Evolutionary conservation across 2,888 invertebrate species (phyloP).

Genomic region (Sinopyrophorus schimmeli): DNA sequence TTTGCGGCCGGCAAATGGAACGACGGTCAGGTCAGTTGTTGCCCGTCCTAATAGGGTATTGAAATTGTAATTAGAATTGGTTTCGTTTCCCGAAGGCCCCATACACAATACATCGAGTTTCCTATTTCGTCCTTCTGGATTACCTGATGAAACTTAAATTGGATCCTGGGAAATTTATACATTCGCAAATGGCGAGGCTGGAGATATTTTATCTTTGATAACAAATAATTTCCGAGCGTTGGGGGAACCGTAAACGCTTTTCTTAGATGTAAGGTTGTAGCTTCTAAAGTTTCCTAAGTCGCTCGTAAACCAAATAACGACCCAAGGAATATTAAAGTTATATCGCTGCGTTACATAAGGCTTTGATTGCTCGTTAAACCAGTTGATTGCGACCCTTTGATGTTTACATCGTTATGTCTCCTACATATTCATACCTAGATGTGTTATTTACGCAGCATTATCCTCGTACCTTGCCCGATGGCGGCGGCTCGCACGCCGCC

Average conservation of each 20-base stretch:
- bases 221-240: too few species aligned
- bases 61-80: constrained; percentile 20
- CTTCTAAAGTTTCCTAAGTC: too few species aligned
- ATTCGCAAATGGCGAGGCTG: too few species aligned
- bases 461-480: constrained; percentile 31
- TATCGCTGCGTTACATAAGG: constrained; percentile 13
- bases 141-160: constrained; percentile 9
- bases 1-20: constrained; percentile 12
- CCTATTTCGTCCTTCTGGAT: constrained; percentile 10
- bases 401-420: constrained; percentile 23
- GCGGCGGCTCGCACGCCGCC: too few species aligned
- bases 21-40: constrained; percentile 16
- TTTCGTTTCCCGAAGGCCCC: constrained; percentile 11
- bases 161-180: too few species aligned
- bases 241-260: too few species aligned
- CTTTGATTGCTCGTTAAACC: constrained; percentile 27
- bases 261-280: too few species aligned
- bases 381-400: constrained; percentile 30
- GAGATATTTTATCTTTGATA: too few species aligned
- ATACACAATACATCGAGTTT: constrained; percentile 2
- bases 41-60: constrained; percentile 19
- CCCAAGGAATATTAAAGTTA: constrained; percentile 18
- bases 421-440: constrained; percentile 33
- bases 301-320: constrained; percentile 10
- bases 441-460: constrained; percentile 34